A percentile compares a stretch with the other conserved stretches of the same genome.
phyloP scores from a whole-genome alignment of 2,888 invertebrate species.

The Drosophila niveifrons region DNA sequence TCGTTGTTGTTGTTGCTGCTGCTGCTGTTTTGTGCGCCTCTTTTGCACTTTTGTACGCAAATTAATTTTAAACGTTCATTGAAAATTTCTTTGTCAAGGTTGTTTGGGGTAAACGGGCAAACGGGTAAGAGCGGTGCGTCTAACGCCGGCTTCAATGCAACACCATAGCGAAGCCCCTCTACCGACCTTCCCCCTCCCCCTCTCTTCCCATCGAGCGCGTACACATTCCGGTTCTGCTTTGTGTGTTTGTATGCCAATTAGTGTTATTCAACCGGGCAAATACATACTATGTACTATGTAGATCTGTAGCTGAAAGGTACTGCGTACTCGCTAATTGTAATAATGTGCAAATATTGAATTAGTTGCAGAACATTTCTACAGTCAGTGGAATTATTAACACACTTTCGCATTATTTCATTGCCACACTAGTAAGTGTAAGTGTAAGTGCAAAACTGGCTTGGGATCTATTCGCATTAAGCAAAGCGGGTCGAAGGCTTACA shows the following conservation, averaged over 20 bases:
- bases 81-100: conserved; percentile 74
- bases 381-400: conserved; percentile 45
- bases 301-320: conserved; percentile 36
- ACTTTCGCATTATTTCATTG: conserved; percentile 40
- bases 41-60: conserved; percentile 50
- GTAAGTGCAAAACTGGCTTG: conserved; percentile 41
- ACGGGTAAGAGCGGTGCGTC: conserved; percentile 21
- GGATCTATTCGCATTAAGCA: conserved; percentile 13
- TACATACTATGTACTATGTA: conserved; percentile 22
- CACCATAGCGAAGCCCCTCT: conserved; percentile 10
- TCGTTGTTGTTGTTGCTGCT: conserved; percentile 10
- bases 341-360: conserved; percentile 71
- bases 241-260: conserved; percentile 63
- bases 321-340: conserved; percentile 56
- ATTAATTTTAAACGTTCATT: conserved; percentile 64
- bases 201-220: not conserved
- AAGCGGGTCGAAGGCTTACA: conserved; percentile 52
- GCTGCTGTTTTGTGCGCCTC: conserved; percentile 19
- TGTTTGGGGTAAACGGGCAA: conserved; percentile 38
- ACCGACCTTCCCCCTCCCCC: not conserved
- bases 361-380: conserved; percentile 27
- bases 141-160: conserved; percentile 35
- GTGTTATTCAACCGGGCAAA: conserved; percentile 64
- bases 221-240: conserved; percentile 12
- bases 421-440: conserved; percentile 1